phyloP scores from a whole-genome alignment of 2,888 invertebrate species.

The Dolomedes plantarius region DNA sequence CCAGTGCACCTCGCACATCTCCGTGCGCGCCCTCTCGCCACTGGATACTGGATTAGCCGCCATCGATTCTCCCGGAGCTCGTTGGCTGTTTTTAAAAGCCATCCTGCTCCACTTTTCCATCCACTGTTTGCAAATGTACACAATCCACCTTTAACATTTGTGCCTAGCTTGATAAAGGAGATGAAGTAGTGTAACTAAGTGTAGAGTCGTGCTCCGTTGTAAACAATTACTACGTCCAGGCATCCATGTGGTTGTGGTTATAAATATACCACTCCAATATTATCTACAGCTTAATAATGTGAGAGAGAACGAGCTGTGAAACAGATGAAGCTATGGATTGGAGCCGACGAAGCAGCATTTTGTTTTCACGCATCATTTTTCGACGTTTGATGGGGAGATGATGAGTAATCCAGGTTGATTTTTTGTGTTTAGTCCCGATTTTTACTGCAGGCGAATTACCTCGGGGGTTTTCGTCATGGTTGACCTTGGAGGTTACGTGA shows the following conservation, averaged over 20 bases:
- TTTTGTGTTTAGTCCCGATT: neutral
- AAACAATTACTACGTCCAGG: conserved; percentile 12
- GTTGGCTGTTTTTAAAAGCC: conserved; percentile 10
- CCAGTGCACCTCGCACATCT: conserved; percentile 25
- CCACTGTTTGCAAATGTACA: neutral
- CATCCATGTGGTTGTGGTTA: conserved; percentile 49
- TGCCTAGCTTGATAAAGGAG: conserved; percentile 28
- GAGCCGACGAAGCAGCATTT: neutral
- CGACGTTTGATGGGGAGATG: conserved; percentile 18
- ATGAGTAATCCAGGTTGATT: conserved; percentile 26
- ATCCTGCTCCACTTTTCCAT: neutral
- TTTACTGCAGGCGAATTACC: conserved; percentile 21
- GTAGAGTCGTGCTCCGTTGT: neutral
- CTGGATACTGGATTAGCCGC: conserved; percentile 30
- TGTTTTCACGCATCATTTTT: conserved; percentile 11
- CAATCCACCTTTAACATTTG: conserved; percentile 10
- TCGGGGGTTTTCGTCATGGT: conserved; percentile 80
- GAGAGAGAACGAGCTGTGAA: neutral
- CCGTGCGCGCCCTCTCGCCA: conserved; percentile 27
- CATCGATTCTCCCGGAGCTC: conserved; percentile 55
- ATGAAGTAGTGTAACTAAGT: neutral
- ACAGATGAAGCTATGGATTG: conserved; percentile 21
- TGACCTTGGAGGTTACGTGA: conserved; percentile 95
- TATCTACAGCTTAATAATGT: neutral
- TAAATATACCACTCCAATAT: neutral